Conservation (phyloP, 2,797 vertebrate species). For the Sarcoramphus papa region DNA sequence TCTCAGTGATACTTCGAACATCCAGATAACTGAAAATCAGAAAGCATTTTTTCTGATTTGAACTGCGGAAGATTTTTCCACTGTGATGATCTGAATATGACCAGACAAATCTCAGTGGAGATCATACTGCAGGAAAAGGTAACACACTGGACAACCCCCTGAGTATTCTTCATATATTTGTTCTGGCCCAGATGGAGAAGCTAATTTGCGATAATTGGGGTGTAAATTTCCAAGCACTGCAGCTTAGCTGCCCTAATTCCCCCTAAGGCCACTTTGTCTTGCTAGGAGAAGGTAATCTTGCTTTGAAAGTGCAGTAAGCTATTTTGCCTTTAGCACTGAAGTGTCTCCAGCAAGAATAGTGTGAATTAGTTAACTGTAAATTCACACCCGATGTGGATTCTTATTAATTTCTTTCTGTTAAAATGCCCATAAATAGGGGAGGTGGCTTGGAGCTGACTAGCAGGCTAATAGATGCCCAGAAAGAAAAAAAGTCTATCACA, state of each 20-base stretch:
- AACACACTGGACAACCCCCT: not conserved
- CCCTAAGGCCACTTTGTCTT: not conserved
- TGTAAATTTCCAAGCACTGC: not conserved
- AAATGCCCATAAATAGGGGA: not conserved
- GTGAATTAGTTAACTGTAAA: not conserved
- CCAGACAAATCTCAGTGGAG: not conserved
- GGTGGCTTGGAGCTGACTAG: not conserved
- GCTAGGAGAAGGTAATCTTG: not conserved
- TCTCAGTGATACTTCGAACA: not conserved
- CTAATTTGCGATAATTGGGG: slow-evolving; percentile 21
- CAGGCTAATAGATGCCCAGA: not conserved
- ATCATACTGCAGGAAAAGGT: not conserved
- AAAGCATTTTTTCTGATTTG: not conserved
- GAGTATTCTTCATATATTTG: not conserved
- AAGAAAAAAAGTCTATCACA: not conserved
- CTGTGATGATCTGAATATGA: not conserved
- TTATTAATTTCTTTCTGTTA: not conserved
- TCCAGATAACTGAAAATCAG: not conserved
- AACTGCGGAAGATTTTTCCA: not conserved
- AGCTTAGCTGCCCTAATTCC: slow-evolving; percentile 3
- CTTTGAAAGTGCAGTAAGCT: not conserved
- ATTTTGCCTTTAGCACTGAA: not conserved
- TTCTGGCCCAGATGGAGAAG: not conserved
- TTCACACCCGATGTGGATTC: not conserved
- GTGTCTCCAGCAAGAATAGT: not conserved